Base-by-base conservation (phyloP, 2,888 invertebrate genomes). In the Lasius platythorax region DNA sequence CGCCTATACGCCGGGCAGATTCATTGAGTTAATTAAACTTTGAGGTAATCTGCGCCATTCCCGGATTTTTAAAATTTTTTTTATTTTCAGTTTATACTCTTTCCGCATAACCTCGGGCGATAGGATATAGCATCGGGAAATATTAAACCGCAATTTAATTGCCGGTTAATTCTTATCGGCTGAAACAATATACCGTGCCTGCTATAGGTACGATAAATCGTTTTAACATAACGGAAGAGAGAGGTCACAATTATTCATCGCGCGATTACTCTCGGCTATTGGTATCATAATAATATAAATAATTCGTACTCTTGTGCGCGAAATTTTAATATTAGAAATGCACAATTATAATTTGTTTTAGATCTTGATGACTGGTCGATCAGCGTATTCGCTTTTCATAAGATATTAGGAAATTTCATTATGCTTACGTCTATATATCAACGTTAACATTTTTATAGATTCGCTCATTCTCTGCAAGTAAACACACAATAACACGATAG, bases 1-100 rank as follows among this genome's bases (percentile, higher is more conserved):
- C 61, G 33, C 46, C 43, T 40, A 46, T 72, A 37, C 61, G 56
- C 30, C 64, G 70, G 67, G 61, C 43, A 75, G 88, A 89, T 87
- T 89, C 90, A 85, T 86, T 66, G 88, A 74, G 90, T 89, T 89
- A 90, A 89, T 89, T 90, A 88, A 89, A 88, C 85, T 89, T 88
- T 85, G 81, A 85, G 82, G 82, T 86, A 85, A 88, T 88, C 79
- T 82, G 73, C 61, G 33, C 85, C 56, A 87, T 86, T 83, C 61
- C 79, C 43, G 74, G 61, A 33, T 68, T 28, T 68, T 50, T 43
- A 0, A 6, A 50, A 15, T 66, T 40, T 53, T n/a, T 66, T 76
- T 53, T 67, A 15, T 50, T 50, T 79, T 61, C 56, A 46, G 61
- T 73, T 73, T 61, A 73, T 73, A 61, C 12, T 23, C 56, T 70